These are phyloP conservation scores for Microcebus jonahi DNA, from an alignment of 2,113 vertebrate genomes.

Conservation along the genomic window DNA sequence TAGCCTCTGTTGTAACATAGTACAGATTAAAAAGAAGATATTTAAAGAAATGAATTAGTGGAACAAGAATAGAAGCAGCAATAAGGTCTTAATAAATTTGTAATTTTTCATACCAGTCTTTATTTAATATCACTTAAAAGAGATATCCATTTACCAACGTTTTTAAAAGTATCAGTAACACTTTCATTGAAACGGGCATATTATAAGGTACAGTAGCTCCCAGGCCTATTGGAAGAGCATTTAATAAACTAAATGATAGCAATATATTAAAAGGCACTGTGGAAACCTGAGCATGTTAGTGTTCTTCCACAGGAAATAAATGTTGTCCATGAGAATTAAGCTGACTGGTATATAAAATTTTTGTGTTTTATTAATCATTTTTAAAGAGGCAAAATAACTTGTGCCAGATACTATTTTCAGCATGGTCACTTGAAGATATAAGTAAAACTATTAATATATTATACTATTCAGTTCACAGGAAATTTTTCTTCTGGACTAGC, in stretches of 20 bases:
- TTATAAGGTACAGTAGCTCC: not conserved
- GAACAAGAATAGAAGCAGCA: not conserved
- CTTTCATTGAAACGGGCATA: not conserved
- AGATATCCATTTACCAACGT: not conserved
- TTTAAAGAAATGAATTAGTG: not conserved
- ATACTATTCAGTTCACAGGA: not conserved
- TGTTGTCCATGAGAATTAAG: not conserved
- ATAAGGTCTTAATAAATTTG: not conserved
- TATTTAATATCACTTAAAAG: not conserved
- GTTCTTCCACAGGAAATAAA: not conserved
- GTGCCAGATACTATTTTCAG: not conserved
- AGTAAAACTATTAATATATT: slow-evolving; percentile 16
- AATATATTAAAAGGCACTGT: not conserved
- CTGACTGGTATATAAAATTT: not conserved
- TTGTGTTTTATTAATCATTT: not conserved
- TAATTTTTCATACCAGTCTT: not conserved
- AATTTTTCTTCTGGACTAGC: slow-evolving; percentile 42
- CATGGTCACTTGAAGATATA: slow-evolving; percentile 19
- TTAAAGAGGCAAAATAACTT: slow-evolving; percentile 35
- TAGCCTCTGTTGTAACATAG: not conserved
- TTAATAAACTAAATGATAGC: slow-evolving; percentile 16
- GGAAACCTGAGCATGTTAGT: not conserved
- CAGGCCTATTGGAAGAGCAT: slow-evolving; percentile 8
- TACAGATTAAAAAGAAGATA: not conserved
- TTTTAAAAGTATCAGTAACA: not conserved